Conservation (phyloP, 2,113 vertebrate species). For the Haemorhous mexicanus region DNA sequence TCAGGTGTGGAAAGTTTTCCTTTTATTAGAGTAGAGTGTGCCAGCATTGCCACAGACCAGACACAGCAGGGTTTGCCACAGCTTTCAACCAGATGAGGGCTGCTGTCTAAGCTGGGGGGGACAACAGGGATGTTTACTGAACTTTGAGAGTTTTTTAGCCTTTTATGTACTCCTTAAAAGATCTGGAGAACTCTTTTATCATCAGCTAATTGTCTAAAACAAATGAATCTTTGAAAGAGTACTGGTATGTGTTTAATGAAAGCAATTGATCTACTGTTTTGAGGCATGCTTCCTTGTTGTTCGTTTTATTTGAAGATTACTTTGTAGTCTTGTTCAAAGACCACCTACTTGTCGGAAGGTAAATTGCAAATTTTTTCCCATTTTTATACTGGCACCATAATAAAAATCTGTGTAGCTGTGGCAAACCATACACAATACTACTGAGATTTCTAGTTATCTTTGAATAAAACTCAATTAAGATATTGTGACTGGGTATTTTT, state of each 20-base stretch:
- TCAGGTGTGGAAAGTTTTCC: not conserved
- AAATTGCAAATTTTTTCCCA: not conserved
- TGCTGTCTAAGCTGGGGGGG: not conserved
- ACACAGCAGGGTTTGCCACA: not conserved
- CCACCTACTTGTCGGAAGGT: not conserved
- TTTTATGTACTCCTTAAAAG: not conserved
- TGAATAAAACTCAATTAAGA: not conserved
- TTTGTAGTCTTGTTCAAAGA: conserved; percentile 56
- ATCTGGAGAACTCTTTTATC: conserved; percentile 7
- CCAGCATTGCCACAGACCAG: not conserved
- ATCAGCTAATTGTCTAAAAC: not conserved
- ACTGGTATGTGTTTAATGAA: conserved; percentile 10
- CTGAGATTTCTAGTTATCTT: not conserved
- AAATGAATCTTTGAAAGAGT: not conserved
- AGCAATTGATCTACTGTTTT: conserved; percentile 9
- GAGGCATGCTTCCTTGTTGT: not conserved
- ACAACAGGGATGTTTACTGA: not conserved
- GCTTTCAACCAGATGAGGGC: not conserved
- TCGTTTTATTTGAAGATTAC: not conserved
- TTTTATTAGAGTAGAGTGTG: not conserved
- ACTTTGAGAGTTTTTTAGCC: not conserved
- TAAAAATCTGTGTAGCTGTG: not conserved
- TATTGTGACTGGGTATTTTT: not conserved
- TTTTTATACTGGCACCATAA: not conserved
- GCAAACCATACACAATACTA: not conserved